phyloP scores from a whole-genome alignment of 2,797 vertebrate species.

The Dermochelys coriacea region DNA sequence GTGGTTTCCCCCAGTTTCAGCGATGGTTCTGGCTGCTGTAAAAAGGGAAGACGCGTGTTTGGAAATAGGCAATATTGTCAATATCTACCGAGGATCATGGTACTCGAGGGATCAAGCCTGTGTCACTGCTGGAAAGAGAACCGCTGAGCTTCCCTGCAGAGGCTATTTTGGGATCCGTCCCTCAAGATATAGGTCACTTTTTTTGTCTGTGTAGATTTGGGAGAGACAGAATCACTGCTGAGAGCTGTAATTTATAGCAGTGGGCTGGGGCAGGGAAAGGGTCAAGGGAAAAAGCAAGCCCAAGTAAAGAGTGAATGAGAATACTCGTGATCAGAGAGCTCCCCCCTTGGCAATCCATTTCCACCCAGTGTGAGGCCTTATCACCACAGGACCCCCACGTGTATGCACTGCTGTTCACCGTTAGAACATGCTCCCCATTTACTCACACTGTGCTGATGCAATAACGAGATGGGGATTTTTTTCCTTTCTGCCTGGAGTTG shows the following conservation, averaged over 20 bases:
- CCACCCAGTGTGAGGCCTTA: background rate
- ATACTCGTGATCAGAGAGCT: background rate
- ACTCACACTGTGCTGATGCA: background rate
- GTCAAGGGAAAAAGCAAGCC: background rate
- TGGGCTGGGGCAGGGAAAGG: background rate
- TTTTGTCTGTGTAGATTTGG: background rate
- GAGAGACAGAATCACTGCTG: background rate
- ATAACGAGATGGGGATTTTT: background rate
- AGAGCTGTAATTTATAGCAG: background rate
- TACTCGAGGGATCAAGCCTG: background rate
- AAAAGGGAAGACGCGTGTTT: background rate
- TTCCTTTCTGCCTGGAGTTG: background rate
- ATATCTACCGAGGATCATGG: accelerated
- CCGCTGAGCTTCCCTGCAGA: background rate
- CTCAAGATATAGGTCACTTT: background rate
- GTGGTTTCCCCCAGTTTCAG: background rate
- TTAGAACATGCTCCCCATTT: background rate
- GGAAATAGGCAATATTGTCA: background rate
- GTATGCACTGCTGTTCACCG: background rate
- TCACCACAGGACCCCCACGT: background rate
- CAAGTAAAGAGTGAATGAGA: background rate
- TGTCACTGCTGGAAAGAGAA: background rate
- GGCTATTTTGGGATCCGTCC: background rate
- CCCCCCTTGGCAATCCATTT: background rate
- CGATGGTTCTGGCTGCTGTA: background rate